Evolutionary conservation across 2,888 invertebrate species (phyloP).

Genomic region (Autographa gamma): DNA sequence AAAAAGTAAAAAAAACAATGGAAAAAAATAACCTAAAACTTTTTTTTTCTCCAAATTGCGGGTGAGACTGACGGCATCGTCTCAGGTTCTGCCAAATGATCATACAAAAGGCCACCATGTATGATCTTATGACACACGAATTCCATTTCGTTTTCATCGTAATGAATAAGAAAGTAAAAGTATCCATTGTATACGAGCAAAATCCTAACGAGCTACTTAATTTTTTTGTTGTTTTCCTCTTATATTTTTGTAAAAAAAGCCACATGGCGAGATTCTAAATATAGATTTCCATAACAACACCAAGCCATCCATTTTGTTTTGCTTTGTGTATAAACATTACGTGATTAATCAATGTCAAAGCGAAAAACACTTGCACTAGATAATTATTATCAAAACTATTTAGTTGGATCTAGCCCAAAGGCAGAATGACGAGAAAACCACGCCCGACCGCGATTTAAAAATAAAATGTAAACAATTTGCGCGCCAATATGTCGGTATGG

Average conservation of each 20-base stretch:
- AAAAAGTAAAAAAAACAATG: no score
- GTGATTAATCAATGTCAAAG: conserved; percentile 17
- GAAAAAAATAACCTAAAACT: no score
- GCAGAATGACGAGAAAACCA: conserved; percentile 50
- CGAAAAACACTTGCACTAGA: background rate
- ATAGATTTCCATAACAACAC: background rate
- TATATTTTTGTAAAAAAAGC: background rate
- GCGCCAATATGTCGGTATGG: conserved; percentile 73
- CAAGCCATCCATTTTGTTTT: background rate
- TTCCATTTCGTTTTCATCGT: no score
- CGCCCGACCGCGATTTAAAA: conserved; percentile 68
- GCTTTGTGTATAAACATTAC: conserved; percentile 29
- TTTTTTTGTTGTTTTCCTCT: background rate
- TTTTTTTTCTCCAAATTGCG: no score
- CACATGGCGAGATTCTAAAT: background rate
- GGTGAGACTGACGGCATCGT: no score
- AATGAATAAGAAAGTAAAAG: no score
- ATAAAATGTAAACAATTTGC: conserved; percentile 77
- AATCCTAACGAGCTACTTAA: background rate
- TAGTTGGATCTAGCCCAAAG: conserved; percentile 35
- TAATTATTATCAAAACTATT: conserved; percentile 6
- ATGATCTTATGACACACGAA: no score
- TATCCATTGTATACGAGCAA: no score
- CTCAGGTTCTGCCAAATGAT: no score
- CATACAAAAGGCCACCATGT: no score